Evolutionary conservation across 1,140 invertebrate species (phyloP), one percentile per base, ranked within the genome.

Genomic region (Drosophila setifemur): DNA sequence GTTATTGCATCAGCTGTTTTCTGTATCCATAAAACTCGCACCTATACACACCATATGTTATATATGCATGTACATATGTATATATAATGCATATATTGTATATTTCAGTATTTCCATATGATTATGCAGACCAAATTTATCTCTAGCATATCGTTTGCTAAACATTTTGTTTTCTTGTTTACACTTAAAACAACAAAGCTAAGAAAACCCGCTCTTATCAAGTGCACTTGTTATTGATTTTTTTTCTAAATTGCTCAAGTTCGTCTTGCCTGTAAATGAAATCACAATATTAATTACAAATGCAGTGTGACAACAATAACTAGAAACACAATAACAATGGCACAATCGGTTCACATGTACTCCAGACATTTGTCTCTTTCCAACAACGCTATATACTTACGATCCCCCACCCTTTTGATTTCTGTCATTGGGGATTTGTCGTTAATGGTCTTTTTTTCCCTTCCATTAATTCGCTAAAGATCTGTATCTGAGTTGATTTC

Each of bases 1-100:
- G 69, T 26, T 73, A 72, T 72, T 72, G 69, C 69, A 72, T 72
- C 69, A 72, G 69, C 69, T 72, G 69, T 35, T 72, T 53, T 73
- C 29, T 48, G 44, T 49, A 70, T 75, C 48, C 49, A 50, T 54
- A 21, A 64, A 37, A 49, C 58, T 26, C 33, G 28, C 60, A 52
- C 37, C 47, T 68, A 43, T 47, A 33, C 8, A 39, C 23, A 21
- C n/a, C 12, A 33, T 45, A 35, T 39, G 26, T 26, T n/a, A n/a
- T n/a, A n/a, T n/a, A n/a, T n/a, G n/a, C n/a, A n/a, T n/a, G n/a
- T n/a, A n/a, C n/a, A n/a, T n/a, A n/a, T n/a, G n/a, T n/a, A n/a
- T n/a, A n/a, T n/a, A 18, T 31, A 3, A 31, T 19, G 3, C 11
- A 49, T 39, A 37, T 50, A 29, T 40, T 14, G 42, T 66, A 39